These are phyloP conservation scores for Chrysomela aeneicollis DNA, from an alignment of 2,888 invertebrate genomes.

Conservation along the genomic window DNA sequence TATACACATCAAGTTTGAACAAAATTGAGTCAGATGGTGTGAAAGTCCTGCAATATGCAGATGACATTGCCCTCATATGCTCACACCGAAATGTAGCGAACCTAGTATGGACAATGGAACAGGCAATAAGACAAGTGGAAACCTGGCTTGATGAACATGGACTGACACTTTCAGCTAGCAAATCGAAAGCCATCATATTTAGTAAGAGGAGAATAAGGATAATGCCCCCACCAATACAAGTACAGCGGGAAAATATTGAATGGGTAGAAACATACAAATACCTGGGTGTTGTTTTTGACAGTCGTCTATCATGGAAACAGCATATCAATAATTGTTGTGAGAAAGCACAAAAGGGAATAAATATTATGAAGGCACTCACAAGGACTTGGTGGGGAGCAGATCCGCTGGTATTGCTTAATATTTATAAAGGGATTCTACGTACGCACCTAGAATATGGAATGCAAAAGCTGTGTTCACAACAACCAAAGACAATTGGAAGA, in stretches of 20 bases:
- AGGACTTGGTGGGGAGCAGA: constrained; percentile 25
- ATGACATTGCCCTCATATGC: constrained; percentile 17
- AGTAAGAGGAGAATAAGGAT: constrained; percentile 13
- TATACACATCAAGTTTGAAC: constrained; percentile 15
- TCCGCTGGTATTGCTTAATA: constrained; percentile 7
- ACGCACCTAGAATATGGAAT: constrained; percentile 26
- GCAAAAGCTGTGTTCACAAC: neutral
- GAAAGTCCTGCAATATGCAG: constrained; percentile 25
- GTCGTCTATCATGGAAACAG: neutral
- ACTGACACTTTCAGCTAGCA: constrained; percentile 5
- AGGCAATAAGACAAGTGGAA: neutral
- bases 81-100: neutral
- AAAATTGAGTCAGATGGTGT: constrained; percentile 8
- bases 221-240: neutral
- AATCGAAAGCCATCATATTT: constrained; percentile 1
- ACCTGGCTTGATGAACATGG: constrained; percentile 22
- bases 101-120: constrained; percentile 21
- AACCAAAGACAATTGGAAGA: neutral
- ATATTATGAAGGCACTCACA: constrained; percentile 22
- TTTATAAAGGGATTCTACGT: constrained; percentile 22
- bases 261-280: constrained; percentile 22
- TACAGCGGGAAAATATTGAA: neutral
- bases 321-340: neutral
- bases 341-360: constrained; percentile 22
- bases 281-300: constrained; percentile 16